These are phyloP conservation scores for Neodiprion fabricii DNA, from an alignment of 1,140 invertebrate genomes.

Conservation along the genomic window DNA sequence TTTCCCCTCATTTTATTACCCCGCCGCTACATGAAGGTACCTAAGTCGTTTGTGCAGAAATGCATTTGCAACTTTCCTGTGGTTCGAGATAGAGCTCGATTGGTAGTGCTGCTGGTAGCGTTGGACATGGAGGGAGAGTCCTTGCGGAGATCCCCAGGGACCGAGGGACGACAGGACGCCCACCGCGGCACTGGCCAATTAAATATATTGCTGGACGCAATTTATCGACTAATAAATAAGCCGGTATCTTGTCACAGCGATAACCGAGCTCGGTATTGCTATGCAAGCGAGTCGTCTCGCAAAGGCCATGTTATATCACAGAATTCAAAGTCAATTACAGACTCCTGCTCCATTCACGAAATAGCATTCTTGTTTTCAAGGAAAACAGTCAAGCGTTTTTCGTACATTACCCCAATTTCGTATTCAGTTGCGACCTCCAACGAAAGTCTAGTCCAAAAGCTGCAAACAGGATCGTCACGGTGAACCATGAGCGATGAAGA, in stretches of 20 bases:
- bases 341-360: no score
- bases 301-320: no score
- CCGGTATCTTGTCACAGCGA: slow-evolving; percentile 22
- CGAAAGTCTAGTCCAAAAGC: not conserved
- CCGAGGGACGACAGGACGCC: not conserved
- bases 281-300: no score
- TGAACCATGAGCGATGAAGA: slow-evolving; percentile 1
- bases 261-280: slow-evolving; percentile 1
- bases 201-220: slow-evolving; percentile 19
- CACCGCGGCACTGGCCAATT: slow-evolving; percentile 19
- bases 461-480: not conserved
- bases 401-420: no score
- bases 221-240: slow-evolving; percentile 30
- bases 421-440: no score
- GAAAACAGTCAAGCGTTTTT: no score
- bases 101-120: not conserved
- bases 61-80: not conserved
- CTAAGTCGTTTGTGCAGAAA: not conserved
- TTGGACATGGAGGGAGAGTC: not conserved
- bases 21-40: not conserved
- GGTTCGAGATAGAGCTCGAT: not conserved
- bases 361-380: no score
- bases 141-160: not conserved
- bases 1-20: not conserved
- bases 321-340: no score